A percentile compares a stretch with the other conserved stretches of the same genome.
Evolutionary conservation across 35 echinoderm and acorn worm species (phyloP).

Genomic region (Apostichopus californicus): DNA sequence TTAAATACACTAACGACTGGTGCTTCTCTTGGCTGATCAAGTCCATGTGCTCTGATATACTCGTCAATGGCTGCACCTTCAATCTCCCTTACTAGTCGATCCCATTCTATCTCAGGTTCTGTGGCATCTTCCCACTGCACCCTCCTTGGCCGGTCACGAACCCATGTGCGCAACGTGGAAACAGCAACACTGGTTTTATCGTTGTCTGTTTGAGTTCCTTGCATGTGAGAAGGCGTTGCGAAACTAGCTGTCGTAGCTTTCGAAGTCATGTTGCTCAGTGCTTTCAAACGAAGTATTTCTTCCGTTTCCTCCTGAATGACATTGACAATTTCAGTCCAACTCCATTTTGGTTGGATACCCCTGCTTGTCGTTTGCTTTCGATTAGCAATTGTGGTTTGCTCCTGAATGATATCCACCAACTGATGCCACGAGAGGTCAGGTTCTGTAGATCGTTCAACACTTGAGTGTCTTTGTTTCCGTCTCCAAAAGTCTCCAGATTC

Average conservation of each 20-base stretch:
- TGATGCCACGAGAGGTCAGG: constrained; percentile 19
- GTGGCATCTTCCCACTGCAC: constrained; percentile 34
- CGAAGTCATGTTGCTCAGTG: constrained; percentile 33
- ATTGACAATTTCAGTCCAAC: constrained; percentile 37
- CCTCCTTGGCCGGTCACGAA: constrained; percentile 26
- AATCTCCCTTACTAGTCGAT: constrained; percentile 4
- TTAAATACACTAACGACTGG: constrained; percentile 46
- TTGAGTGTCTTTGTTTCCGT: background rate
- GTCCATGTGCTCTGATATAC: constrained; percentile 34
- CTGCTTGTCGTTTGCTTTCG: background rate
- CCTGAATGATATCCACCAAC: constrained; percentile 3
- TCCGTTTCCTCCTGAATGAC: constrained; percentile 47
- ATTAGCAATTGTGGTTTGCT: background rate
- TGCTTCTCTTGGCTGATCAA: constrained; percentile 45
- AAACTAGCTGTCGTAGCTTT: constrained; percentile 14
- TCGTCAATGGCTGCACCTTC: constrained; percentile 24
- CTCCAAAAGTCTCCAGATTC: constrained; percentile 44
- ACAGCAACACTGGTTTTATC: constrained; percentile 31
- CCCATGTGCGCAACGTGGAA: constrained; percentile 48
- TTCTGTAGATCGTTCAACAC: background rate
- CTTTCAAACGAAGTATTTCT: constrained; percentile 10
- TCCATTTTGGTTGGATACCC: constrained; percentile 29
- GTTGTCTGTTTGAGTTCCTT: constrained; percentile 40
- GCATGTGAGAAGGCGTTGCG: background rate
- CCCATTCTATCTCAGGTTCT: constrained; percentile 38